Evolutionary conservation across 2,888 invertebrate genomes (phyloP), one percentile per base, ranked within the genome.

Genomic region (Ypsolopha scabrella): DNA sequence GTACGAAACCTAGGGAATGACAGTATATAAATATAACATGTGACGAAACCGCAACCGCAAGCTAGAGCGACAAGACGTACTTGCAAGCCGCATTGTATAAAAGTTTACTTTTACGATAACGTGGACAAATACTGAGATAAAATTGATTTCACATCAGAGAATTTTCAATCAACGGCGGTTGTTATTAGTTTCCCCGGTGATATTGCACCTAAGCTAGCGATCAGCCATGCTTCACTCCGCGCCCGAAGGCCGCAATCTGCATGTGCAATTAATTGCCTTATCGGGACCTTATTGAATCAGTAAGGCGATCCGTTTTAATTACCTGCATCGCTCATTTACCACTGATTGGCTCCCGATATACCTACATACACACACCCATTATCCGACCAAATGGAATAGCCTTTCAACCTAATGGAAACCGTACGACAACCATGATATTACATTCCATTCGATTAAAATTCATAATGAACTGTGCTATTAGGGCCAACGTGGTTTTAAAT

Each of bases 241-340:
- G 74, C 73, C 63, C 59, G 62, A 63, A 61, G 56, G 65, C 61
- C 62, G 60, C 24, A 24, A 24, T 24, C 24, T 61, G 72, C 74
- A 72, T 77, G 78, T 77, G 77, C 80, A 80, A 85, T 85, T 83
- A 83, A 85, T 85, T 80, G 75, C 70, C 82, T 82, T 85, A 85
- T 82, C 83, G 83, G 66, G 9, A 33, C 67, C 72, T 78, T 82
- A 83, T 85, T 85, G 85, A 82, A 81, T 82, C 65, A 67, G 85
- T 81, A 85, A 83, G 80, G 77, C 77, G 82, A 85, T 83, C 82
- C 78, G 75, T 80, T 82, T 82, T 85, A 85, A 85, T 85, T 85
- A 80, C 77, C 71, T 63, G 65, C 79, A 79, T 80, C 76, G 78
- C 75, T 81, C 77, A 81, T 81, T 80, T 75, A 73, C 74, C 67